These are phyloP conservation scores for Elysia chlorotica DNA, from an alignment of 1,140 invertebrate genomes.

Conservation along the genomic window DNA sequence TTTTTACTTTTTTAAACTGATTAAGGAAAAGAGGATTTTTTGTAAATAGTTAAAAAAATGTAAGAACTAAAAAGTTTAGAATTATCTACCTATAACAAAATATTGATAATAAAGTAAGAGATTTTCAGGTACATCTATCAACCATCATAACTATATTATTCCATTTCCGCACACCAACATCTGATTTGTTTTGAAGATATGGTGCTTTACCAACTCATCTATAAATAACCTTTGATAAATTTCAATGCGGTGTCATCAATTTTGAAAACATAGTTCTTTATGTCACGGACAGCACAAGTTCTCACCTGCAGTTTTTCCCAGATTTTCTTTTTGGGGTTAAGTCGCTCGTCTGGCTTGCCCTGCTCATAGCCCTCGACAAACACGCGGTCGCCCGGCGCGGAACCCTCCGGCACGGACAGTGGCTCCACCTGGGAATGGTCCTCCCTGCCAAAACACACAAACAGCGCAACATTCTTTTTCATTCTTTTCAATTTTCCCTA, in stretches of 20 bases:
- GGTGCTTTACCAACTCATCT: too few species aligned
- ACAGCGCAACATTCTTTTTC: too few species aligned
- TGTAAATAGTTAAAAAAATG: too few species aligned
- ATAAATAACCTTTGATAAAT: background rate
- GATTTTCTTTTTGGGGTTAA: conserved; percentile 62
- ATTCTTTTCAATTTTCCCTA: too few species aligned
- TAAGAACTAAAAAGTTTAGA: too few species aligned
- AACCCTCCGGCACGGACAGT: conserved; percentile 48
- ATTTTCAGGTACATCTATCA: background rate
- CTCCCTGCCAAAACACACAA: conserved; percentile 31
- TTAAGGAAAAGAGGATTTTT: too few species aligned
- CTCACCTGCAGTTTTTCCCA: conserved; percentile 60
- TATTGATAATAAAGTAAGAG: background rate
- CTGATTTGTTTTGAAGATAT: background rate
- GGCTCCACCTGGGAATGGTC: conserved; percentile 73
- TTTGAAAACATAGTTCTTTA: background rate
- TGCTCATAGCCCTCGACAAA: conserved; percentile 50
- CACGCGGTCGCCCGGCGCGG: conserved; percentile 49
- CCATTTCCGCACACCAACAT: background rate
- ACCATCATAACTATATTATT: background rate
- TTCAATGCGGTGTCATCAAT: background rate
- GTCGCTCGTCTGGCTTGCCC: conserved; percentile 44
- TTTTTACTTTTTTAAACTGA: too few species aligned
- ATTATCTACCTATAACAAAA: too few species aligned
- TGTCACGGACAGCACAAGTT: background rate